Evolutionary conservation across 2,113 vertebrate species (phyloP).

Genomic region (Reinhardtius hippoglossoides): DNA sequence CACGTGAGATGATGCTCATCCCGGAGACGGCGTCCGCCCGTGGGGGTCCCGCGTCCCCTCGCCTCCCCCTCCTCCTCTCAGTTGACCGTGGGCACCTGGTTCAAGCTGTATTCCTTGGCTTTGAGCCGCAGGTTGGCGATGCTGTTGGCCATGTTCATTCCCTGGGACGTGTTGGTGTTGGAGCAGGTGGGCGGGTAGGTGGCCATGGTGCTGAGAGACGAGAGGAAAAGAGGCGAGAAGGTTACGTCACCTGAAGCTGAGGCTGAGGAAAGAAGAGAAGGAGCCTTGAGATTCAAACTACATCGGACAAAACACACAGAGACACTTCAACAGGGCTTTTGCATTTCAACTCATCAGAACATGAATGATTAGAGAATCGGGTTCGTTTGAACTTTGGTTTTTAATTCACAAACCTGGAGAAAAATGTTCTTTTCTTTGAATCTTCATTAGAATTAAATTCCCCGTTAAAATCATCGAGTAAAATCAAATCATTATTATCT

Average conservation of each 20-base stretch:
- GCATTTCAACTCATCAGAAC: neutral
- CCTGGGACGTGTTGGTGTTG: conserved; percentile 93
- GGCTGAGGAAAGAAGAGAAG: conserved; percentile 50
- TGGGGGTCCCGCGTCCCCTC: conserved; percentile 10
- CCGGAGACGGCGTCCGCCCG: conserved; percentile 22
- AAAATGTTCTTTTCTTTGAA: too few species aligned
- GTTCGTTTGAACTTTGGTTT: too few species aligned
- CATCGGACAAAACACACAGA: conserved; percentile 15
- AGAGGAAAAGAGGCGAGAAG: conserved; percentile 28
- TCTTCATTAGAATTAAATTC: too few species aligned
- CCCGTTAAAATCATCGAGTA: too few species aligned
- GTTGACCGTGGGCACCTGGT: conserved; percentile 98
- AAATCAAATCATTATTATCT: too few species aligned
- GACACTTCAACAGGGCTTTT: neutral
- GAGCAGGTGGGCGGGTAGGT: conserved; percentile 95
- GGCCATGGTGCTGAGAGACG: conserved; percentile 90
- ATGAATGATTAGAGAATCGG: too few species aligned
- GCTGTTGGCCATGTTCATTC: conserved; percentile 99
- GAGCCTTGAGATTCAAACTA: neutral
- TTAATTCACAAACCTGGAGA: too few species aligned
- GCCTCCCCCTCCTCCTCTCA: conserved; percentile 76
- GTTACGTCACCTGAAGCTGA: conserved; percentile 49
- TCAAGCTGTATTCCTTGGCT: conserved; percentile 99
- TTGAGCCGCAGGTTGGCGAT: conserved; percentile 99
- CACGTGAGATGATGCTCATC: conserved; percentile 25